phyloP scores from a whole-genome alignment of 2,888 invertebrate species.

The Pinctada fucata region DNA sequence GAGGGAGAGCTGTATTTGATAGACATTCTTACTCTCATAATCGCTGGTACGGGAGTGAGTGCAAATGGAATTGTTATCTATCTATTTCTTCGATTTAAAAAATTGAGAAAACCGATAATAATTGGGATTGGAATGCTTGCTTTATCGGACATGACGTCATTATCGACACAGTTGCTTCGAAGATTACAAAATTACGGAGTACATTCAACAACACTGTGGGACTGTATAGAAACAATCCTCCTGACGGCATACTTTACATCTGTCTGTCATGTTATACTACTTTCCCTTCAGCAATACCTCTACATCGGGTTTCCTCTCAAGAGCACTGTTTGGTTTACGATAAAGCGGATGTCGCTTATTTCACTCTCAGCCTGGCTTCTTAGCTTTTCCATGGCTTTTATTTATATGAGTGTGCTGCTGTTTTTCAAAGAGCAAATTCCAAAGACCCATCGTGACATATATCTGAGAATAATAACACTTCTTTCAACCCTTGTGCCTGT shows the following conservation, averaged over 20 bases:
- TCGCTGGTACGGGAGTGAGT: neutral
- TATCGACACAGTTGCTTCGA: too few relatives aligned
- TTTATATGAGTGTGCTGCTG: conserved; percentile 13
- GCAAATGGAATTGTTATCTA: neutral
- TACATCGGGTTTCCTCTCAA: conserved; percentile 22
- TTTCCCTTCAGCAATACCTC: conserved; percentile 25
- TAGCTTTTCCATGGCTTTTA: neutral
- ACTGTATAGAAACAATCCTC: neutral
- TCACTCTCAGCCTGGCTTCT: conserved; percentile 20
- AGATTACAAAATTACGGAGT: too few relatives aligned
- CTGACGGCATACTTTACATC: conserved; percentile 17
- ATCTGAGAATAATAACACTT: conserved; percentile 13
- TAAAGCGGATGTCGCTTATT: conserved; percentile 8
- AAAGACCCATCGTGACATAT: neutral
- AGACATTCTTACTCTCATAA: neutral
- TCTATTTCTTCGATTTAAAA: neutral
- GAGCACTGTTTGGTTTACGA: conserved; percentile 25
- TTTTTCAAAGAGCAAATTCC: conserved; percentile 2
- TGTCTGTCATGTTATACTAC: conserved; percentile 23
- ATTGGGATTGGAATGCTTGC: conserved; percentile 18
- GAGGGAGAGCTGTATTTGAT: too few relatives aligned
- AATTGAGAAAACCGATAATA: conserved; percentile 14
- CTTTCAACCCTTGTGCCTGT: conserved; percentile 16
- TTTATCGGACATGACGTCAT: conserved; percentile 7
- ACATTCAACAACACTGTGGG: too few relatives aligned